Evolutionary conservation across 2,888 invertebrate genomes (phyloP).

Genomic region (Megamerina dolium): DNA sequence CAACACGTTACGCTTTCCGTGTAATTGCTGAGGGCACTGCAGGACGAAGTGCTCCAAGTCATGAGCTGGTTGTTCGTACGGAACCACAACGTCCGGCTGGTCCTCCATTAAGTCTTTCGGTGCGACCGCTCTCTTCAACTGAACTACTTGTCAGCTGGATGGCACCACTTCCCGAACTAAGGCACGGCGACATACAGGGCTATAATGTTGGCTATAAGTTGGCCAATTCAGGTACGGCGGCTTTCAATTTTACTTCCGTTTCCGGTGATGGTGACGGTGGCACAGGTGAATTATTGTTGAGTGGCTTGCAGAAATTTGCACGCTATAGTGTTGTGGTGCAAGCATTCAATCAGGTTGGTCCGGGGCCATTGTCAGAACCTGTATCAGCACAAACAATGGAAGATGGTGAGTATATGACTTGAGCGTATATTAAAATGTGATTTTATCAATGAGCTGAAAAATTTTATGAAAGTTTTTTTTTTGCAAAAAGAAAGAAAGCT

Average conservation of each 20-base stretch:
- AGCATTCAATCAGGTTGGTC: conserved; percentile 69
- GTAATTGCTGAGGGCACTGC: conserved; percentile 70
- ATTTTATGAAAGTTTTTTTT: too few relatives aligned
- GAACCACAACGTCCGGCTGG: conserved; percentile 68
- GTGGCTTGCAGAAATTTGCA: conserved; percentile 60
- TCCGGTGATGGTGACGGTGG: conserved; percentile 65
- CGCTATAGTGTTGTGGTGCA: conserved; percentile 65
- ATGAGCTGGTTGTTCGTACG: conserved; percentile 59
- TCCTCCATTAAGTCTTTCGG: conserved; percentile 61
- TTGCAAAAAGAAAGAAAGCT: too few relatives aligned
- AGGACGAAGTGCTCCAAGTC: conserved; percentile 62
- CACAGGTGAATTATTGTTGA: conserved; percentile 59
- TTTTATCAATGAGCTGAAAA: too few relatives aligned
- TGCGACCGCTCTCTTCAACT: conserved; percentile 65
- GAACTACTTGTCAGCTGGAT: conserved; percentile 69
- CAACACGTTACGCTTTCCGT: conserved; percentile 63
- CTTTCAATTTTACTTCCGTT: conserved; percentile 64
- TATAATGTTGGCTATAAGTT: conserved; percentile 61
- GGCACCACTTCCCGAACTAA: conserved; percentile 62
- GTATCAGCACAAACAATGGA: conserved; percentile 65
- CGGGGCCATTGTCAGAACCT: conserved; percentile 65
- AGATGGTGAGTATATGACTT: conserved; percentile 54
- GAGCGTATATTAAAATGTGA: not conserved
- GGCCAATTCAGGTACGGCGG: conserved; percentile 50
- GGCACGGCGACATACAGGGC: conserved; percentile 70